Conservation (phyloP, 2,888 invertebrate genomes). For the Tetramorium bicarinatum region DNA sequence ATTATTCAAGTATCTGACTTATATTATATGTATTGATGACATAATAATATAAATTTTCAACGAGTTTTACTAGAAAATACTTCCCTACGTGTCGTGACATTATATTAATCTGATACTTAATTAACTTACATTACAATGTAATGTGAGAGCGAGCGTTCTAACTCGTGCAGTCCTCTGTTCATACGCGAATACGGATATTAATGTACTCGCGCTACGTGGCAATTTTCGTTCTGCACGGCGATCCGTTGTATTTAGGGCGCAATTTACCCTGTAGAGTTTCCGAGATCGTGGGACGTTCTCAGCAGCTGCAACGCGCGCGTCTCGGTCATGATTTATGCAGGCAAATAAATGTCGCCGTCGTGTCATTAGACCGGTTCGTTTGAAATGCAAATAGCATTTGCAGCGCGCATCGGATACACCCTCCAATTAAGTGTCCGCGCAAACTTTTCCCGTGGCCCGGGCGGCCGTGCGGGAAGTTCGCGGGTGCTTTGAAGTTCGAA, state of each 20-base stretch:
- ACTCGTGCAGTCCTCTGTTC: background rate
- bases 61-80: background rate
- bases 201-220: background rate
- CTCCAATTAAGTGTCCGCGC: constrained; percentile 60
- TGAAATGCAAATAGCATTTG: constrained; percentile 65
- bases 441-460: constrained; percentile 59
- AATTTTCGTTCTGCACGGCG: constrained; percentile 14
- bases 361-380: constrained; percentile 59
- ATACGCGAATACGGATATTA: background rate
- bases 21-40: background rate
- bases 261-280: background rate
- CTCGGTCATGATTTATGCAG: constrained; percentile 58
- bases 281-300: background rate
- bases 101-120: background rate
- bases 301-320: background rate
- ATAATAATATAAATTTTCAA: background rate
- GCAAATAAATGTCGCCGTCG: constrained; percentile 52
- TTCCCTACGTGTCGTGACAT: background rate
- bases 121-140: background rate
- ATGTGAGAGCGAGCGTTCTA: background rate
- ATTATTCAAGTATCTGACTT: background rate
- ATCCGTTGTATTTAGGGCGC: background rate
- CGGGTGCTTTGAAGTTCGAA: constrained; percentile 53
- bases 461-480: constrained; percentile 39
- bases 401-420: constrained; percentile 41